Base-by-base conservation (phyloP, 2,113 vertebrate genomes). In the Amia ocellicauda region DNA sequence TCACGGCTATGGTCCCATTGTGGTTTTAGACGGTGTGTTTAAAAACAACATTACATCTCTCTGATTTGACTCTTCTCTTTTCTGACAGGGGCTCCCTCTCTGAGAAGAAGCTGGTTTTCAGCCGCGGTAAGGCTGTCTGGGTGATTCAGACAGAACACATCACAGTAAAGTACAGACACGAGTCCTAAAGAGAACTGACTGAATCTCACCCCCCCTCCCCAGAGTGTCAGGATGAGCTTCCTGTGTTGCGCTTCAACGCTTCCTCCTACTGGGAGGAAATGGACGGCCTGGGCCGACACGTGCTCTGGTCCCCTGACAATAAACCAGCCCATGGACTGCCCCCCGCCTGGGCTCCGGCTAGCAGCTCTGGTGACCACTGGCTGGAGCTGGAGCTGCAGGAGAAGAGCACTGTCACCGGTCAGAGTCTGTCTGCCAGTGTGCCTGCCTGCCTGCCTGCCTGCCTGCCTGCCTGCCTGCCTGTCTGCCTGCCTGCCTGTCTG, bases 51-150 rank as follows among this genome's bases (percentile, higher is more conserved):
- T n/a, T 24, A 53, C 19, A 17, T 36, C 14, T 7, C 43, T 10
- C 3, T 3, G 23, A 31, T 7, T 52, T 26, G 17, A 58, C 50
- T 62, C 64, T 5, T 63, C 31, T 16, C 13, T 78, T n/a, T 68
- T 68, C 58, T 56, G 0, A 8, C 78, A 94, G 93, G 66, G 92
- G 92, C 19, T 90, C 93, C 11, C 76, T 95, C 66, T 95, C 93
- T 0, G 92, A 93, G 59, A 93, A 92, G 78, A 90, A 88, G 62
- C 83, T 94, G 26, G 1, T 92, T 45, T 92, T 95, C 70, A 77
- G 67, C 47, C 81, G 68, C 90, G 93, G 93, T 94, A 88, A 36
- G 63, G 45, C 43, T 47, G 64, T 26, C 42, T 51, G 20, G 24
- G 23, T 75, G 42, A 28, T 51, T 53, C 59, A 27, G n/a, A n/a